Percentiles rank a stretch among this genome's conserved stretches.
Conservation (phyloP, 1,140 invertebrate species). For the Bombyx mandarina region DNA sequence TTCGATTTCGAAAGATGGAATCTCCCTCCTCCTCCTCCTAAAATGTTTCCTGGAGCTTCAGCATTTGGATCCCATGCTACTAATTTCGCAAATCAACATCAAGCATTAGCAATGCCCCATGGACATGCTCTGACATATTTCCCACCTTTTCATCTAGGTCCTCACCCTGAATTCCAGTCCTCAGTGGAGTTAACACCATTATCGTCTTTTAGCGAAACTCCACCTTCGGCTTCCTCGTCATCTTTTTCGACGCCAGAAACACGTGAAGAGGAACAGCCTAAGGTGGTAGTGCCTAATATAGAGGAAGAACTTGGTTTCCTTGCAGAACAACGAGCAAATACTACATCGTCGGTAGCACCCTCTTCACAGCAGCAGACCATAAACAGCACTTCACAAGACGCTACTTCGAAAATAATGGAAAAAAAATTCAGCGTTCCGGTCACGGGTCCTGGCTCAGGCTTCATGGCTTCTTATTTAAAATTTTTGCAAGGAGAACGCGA, state of each 20-base stretch:
- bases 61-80: slow-evolving; percentile 71
- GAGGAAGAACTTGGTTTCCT: slow-evolving; percentile 87
- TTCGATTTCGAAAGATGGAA: slow-evolving; percentile 84
- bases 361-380: slow-evolving; percentile 66
- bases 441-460: slow-evolving; percentile 79
- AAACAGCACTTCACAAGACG: slow-evolving; percentile 62
- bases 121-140: slow-evolving; percentile 79
- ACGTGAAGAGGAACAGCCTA: slow-evolving; percentile 78
- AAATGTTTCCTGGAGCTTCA: slow-evolving; percentile 75
- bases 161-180: slow-evolving; percentile 77
- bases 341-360: slow-evolving; percentile 69
- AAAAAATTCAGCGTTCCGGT: slow-evolving; percentile 71
- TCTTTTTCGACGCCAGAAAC: slow-evolving; percentile 70
- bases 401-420: slow-evolving; percentile 67
- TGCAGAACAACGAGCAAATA: slow-evolving; percentile 73
- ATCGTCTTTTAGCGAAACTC: slow-evolving; percentile 72
- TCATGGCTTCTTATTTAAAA: slow-evolving; percentile 88
- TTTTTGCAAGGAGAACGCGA: slow-evolving; percentile 87
- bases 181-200: slow-evolving; percentile 77
- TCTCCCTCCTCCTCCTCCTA: slow-evolving; percentile 75
- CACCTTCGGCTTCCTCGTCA: slow-evolving; percentile 69
- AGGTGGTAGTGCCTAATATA: slow-evolving; percentile 88
- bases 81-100: slow-evolving; percentile 76
- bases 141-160: slow-evolving; percentile 76
- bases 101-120: slow-evolving; percentile 75